Evolutionary conservation across 1,140 invertebrate species (phyloP), one percentile per base, ranked within the genome.

Genomic region (Penaeus japonicus): DNA sequence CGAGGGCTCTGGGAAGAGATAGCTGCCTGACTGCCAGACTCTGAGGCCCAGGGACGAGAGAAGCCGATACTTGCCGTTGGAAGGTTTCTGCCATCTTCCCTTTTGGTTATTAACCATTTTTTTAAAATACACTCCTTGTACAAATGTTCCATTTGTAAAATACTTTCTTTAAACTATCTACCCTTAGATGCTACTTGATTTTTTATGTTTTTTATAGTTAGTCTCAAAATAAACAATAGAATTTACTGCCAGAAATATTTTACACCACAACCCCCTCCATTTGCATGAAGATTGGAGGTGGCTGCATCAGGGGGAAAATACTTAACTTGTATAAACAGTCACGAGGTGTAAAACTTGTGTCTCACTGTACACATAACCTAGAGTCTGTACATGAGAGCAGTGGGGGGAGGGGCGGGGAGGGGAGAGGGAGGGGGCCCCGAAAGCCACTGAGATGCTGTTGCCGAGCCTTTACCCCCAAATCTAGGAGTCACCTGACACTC

Each of bases 161-260:
- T 89, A 89, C 87, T 89, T 87, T 88, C 87, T 88, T 89, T 89
- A 89, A 89, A 84, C 87, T 89, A 89, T 89, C 83, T 89, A 89
- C 79, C 87, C 87, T 89, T 89, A 89, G 27, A 89, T 78, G 24
- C 87, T 89, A 89, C 82, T 80, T 84, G 83, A 81, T 89, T 89
- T 89, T 88, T 88, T 88, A 82, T 81, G 77, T 79, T 89, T 86
- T 89, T 85, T 59, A 81, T 84, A 84, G 83, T 89, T 89, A 89
- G 82, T 89, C 87, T 89, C 87, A 89, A 89, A 89, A 89, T 89
- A 89, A 89, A 89, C 87, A 89, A 89, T 89, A 80, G 87, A 84
- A 89, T 89, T 89, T 89, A 89, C 87, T 85, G 87, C 80, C 83
- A 89, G 86, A 83, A 89, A 85, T 89, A 89, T 89, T 84, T 85